phyloP scores from a whole-genome alignment of 2,888 invertebrate species.

The Caenorhabditis parvicauda region DNA sequence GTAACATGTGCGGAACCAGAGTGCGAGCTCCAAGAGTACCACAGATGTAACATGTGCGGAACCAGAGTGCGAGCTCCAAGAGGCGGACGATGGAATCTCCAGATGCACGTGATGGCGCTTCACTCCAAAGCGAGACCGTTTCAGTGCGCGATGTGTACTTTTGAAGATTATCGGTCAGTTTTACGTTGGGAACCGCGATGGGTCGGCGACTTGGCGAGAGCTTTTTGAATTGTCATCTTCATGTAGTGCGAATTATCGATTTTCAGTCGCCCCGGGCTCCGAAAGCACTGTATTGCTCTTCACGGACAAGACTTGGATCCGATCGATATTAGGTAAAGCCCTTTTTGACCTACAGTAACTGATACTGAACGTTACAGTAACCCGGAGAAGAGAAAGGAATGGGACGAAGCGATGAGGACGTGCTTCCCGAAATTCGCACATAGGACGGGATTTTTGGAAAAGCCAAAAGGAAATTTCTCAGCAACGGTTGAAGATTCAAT shows the following conservation, averaged over 20 bases:
- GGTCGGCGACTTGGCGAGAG: not conserved
- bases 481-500: no score
- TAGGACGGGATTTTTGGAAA: slow-evolving; percentile 22
- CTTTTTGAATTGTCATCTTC: not conserved
- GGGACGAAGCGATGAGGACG: slow-evolving; percentile 29
- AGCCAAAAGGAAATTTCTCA: no score
- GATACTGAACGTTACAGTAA: slow-evolving; percentile 13
- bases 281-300: slow-evolving; percentile 22
- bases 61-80: slow-evolving; percentile 32
- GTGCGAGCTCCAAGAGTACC: slow-evolving; percentile 34
- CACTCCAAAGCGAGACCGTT: slow-evolving; percentile 27
- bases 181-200: no score
- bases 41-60: slow-evolving; percentile 27
- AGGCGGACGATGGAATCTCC: slow-evolving; percentile 38
- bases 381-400: slow-evolving; percentile 22
- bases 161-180: slow-evolving; percentile 23
- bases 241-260: not conserved
- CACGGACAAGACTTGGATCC: slow-evolving; percentile 31
- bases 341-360: not conserved
- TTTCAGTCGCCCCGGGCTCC: slow-evolving; percentile 29
- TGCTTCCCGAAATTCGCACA: slow-evolving; percentile 35
- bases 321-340: slow-evolving; percentile 20
- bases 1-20: slow-evolving; percentile 25
- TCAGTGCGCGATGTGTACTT: slow-evolving; percentile 24
- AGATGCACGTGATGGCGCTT: slow-evolving; percentile 41